Base-by-base conservation (phyloP, 2,888 invertebrate genomes). In the Leucophora obtusa region DNA sequence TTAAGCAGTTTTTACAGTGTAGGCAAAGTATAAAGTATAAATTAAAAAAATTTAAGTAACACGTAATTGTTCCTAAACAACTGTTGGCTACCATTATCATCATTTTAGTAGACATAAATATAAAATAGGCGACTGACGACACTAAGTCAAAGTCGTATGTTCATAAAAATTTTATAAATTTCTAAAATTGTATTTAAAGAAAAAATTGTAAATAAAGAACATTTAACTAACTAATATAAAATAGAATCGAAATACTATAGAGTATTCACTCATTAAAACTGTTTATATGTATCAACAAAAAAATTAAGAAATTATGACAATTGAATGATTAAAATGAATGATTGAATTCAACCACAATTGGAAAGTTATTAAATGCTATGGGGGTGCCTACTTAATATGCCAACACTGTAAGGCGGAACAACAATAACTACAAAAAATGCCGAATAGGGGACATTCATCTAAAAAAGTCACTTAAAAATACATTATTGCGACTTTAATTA, bases 401-500 rank as follows among this genome's bases (percentile, higher is more conserved):
- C 15, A 47, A 3, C 43, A 47, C 14, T n/a, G 43, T 47, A 47
- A 47, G 43, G n/a, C 43, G 0, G 28, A 38, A 38, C 38, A 38
- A 47, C 11, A n/a, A 7, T n/a, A 47, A n/a, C 6, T 6, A 47
- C 3, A 47, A 47, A 14, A 47, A 47, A 14, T 47, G 43, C 43
- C 43, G 43, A 47, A 68, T 69, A 15, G 60, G 68, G 47, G 54
- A 21, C 33, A n/a, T 47, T 47, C 56, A 63, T 33, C 59, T 54
- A 56, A 63, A 70, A 59, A 51, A 6, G n/a, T n/a, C 43, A 47
- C 43, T 47, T 14, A 47, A n/a, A 53, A 70, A 59, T 51, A 54
- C 56, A 77, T 59, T 77, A 77, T 59, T 70, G 65, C 51, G 70
- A 62, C 47, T 72, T 78, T 68, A 78, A 78, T 72, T 68, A 78